Evolutionary conservation across 2,113 vertebrate species (phyloP), one percentile per base, ranked within the genome.

Genomic region (Pterocles orientalis): DNA sequence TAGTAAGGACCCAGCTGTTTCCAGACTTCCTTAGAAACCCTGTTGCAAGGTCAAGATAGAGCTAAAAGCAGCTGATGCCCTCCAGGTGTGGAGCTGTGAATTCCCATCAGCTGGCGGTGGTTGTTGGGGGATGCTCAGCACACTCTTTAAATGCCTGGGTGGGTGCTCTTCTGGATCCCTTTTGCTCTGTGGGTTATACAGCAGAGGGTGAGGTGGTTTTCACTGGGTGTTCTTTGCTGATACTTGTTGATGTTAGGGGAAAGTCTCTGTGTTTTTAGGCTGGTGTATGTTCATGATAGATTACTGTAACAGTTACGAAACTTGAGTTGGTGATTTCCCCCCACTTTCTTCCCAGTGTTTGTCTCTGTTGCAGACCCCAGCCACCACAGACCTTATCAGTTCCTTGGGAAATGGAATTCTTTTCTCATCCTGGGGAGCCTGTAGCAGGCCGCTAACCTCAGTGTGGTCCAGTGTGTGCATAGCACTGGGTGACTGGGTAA

Each of bases 141-240:
- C 5, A 1, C n/a, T 11, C 36, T 14, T 76, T 7, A 82, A 58
- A 60, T 51, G 15, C 15, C 26, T 1, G 2, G 15, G 53, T 8
- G 34, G 36, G 4, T 2, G 2, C 0, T 0, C 0, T 3, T 0
- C 1, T 4, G 0, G 1, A 34, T 12, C 1, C 1, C 3, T 34
- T 61, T 18, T 47, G 20, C 11, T 43, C 3, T 10, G 6, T 4
- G 14, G 23, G 8, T 11, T 18, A 1, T 0, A 0, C 6, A 11
- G 33, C 6, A 12, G 29, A 41, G 28, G 36, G 20, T 69, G 36
- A 57, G 33, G 17, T 33, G 3, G 14, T 10, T 41, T 66, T 60
- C 20, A 7, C 2, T 33, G 57, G 12, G 0, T 19, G 0, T 45
- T 34, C 36, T 57, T 41, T 41, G 4, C 2, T 24, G 17, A 0